phyloP scores from a whole-genome alignment of 2,797 vertebrate species.

The Myotis daubentonii region DNA sequence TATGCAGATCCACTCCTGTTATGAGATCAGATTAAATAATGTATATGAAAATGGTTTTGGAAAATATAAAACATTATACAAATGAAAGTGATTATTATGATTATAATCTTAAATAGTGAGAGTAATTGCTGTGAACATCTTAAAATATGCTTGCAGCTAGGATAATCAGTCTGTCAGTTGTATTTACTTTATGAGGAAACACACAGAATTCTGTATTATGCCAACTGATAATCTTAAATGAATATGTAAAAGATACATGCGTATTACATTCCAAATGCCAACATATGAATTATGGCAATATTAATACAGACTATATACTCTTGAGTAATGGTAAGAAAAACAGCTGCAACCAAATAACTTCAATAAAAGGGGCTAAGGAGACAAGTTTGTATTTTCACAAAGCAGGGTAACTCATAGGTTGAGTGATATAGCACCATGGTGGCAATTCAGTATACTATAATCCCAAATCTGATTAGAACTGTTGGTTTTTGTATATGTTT shows the following conservation, averaged over 20 bases:
- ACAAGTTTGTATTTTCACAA: background rate
- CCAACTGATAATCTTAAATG: background rate
- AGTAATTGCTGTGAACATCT: slow-evolving; percentile 79
- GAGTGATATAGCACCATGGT: background rate
- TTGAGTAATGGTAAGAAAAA: background rate
- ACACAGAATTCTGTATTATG: background rate
- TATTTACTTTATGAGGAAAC: background rate
- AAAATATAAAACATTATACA: slow-evolving; percentile 50
- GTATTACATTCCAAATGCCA: background rate
- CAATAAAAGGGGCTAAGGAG: background rate
- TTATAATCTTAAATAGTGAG: slow-evolving; percentile 76
- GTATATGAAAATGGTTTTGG: background rate
- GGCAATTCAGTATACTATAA: background rate
- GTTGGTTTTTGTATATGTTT: background rate
- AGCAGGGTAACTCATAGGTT: background rate
- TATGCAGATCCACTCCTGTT: slow-evolving; percentile 61
- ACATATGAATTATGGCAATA: background rate
- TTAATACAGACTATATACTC: background rate
- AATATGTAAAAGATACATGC: background rate
- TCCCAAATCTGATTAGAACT: background rate
- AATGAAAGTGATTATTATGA: slow-evolving; percentile 53
- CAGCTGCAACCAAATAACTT: background rate
- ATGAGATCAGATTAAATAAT: slow-evolving; percentile 55
- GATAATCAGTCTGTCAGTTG: slow-evolving; percentile 57
- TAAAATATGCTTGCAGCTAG: slow-evolving; percentile 76